These are phyloP conservation scores for Sitobion miscanthi DNA, from an alignment of 1,140 invertebrate species.

Conservation along the genomic window DNA sequence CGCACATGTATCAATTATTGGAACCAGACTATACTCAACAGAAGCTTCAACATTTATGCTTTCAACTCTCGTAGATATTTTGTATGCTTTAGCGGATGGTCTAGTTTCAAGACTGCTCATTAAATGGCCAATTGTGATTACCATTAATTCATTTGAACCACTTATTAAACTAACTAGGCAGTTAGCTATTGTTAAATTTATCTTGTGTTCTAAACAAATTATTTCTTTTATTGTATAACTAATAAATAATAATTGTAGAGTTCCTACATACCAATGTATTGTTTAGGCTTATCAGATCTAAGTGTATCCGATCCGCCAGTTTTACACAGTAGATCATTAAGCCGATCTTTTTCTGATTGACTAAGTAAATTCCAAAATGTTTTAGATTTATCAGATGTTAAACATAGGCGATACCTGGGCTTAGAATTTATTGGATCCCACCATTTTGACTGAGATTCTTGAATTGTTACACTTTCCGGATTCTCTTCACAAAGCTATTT, in stretches of 20 bases:
- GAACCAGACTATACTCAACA: constrained; percentile 76
- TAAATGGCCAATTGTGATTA: constrained; percentile 77
- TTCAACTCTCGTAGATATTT: constrained; percentile 76
- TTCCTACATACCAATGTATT: constrained; percentile 66
- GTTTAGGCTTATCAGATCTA: constrained; percentile 65
- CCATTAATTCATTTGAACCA: constrained; percentile 74
- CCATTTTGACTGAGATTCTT: constrained; percentile 66
- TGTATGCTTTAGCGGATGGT: constrained; percentile 73
- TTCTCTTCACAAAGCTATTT: constrained; percentile 67
- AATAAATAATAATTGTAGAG: background rate
- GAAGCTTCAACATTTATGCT: constrained; percentile 79
- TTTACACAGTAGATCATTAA: constrained; percentile 71
- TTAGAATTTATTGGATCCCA: constrained; percentile 59
- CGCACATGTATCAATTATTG: constrained; percentile 65
- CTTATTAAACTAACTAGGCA: constrained; percentile 75
- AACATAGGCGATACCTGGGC: constrained; percentile 58
- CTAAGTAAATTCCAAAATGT: constrained; percentile 73
- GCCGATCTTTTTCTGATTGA: constrained; percentile 70
- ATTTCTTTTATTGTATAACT: background rate
- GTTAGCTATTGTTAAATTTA: constrained; percentile 80
- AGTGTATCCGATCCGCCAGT: constrained; percentile 63
- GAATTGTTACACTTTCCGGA: constrained; percentile 66
- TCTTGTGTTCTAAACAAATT: constrained; percentile 72
- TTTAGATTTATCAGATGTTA: constrained; percentile 64
- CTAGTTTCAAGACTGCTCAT: constrained; percentile 75